phyloP scores from a whole-genome alignment of 2,113 vertebrate species.

The Embiotoca jacksoni region DNA sequence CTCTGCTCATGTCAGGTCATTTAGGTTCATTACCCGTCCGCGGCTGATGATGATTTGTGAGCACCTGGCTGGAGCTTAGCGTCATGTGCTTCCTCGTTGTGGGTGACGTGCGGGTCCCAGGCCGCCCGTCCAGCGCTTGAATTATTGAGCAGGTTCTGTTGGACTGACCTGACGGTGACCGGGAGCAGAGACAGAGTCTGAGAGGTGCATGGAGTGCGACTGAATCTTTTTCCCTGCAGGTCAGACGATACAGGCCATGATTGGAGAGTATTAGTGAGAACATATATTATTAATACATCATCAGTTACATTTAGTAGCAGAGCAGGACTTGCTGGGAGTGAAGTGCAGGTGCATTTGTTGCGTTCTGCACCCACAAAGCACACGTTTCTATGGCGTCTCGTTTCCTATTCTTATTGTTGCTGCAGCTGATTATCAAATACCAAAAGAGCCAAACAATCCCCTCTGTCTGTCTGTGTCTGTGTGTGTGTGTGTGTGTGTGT shows the following conservation, averaged over 20 bases:
- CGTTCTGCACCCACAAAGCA: slow-evolving; percentile 1
- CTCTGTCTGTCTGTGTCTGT: slow-evolving; percentile 14
- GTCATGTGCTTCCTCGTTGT: slow-evolving; percentile 43
- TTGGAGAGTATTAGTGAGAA: slow-evolving; percentile 34
- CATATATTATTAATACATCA: slow-evolving; percentile 56
- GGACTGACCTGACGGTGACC: slow-evolving; percentile 59
- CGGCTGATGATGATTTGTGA: slow-evolving; percentile 56
- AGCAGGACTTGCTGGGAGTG: slow-evolving; percentile 16
- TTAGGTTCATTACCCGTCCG: slow-evolving; percentile 57
- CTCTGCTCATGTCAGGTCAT: slow-evolving; percentile 66
- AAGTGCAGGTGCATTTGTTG: slow-evolving; percentile 22
- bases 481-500: slow-evolving; percentile 15
- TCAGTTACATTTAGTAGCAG: slow-evolving; percentile 33
- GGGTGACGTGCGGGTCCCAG: slow-evolving; percentile 54
- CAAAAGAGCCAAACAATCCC: slow-evolving; percentile 33
- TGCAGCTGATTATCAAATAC: slow-evolving; percentile 56
- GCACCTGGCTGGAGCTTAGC: slow-evolving; percentile 52
- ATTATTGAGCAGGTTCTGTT: slow-evolving; percentile 69
- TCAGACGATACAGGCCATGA: slow-evolving; percentile 14
- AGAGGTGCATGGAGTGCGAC: slow-evolving; percentile 40
- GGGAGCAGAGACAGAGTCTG: slow-evolving; percentile 9
- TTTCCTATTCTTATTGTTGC: slow-evolving; percentile 34
- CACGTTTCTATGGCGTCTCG: slow-evolving; percentile 19
- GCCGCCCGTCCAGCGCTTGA: slow-evolving; percentile 46
- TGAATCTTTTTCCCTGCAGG: slow-evolving; percentile 34